Evolutionary conservation across 2,888 invertebrate species (phyloP), one percentile per base, ranked within the genome.

Genomic region (Phasia obesa): DNA sequence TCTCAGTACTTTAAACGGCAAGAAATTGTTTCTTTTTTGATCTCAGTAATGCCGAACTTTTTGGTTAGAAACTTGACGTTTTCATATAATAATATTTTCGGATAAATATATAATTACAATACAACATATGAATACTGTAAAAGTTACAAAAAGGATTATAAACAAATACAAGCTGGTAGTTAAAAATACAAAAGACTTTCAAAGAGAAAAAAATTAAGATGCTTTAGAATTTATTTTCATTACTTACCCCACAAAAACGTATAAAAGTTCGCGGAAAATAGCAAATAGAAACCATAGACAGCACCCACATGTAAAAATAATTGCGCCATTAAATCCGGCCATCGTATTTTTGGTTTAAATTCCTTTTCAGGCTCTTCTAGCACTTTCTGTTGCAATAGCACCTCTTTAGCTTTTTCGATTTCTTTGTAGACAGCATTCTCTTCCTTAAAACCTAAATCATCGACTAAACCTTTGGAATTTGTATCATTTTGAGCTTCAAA

Each of bases 171-270:
- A n/a, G n/a, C n/a, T n/a, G n/a, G n/a, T n/a, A n/a, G n/a, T n/a
- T n/a, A n/a, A n/a, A n/a, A n/a, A n/a, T n/a, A n/a, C n/a, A n/a
- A n/a, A n/a, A n/a, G n/a, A n/a, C n/a, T n/a, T n/a, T n/a, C n/a
- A n/a, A n/a, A n/a, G n/a, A n/a, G n/a, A n/a, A n/a, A n/a, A n/a
- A n/a, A n/a, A n/a, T n/a, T n/a, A n/a, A n/a, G n/a, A n/a, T n/a
- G n/a, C n/a, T n/a, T n/a, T n/a, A n/a, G n/a, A 62, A 23, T 27
- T 27, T 27, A 13, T 42, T 15, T 4, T n/a, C 15, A 2, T 38
- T 38, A 93, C 95, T 94, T 92, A 96, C 96, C 95, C 93, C 95
- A 96, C 81, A 96, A 87, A 84, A 92, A 91, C 74, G 96, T 96
- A 86, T 93, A 92, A 84, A 94, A 88, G 88, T 93, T 95, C 31